Evolutionary conservation across 2,888 invertebrate species (phyloP).

Genomic region (Orthosia incerta): DNA sequence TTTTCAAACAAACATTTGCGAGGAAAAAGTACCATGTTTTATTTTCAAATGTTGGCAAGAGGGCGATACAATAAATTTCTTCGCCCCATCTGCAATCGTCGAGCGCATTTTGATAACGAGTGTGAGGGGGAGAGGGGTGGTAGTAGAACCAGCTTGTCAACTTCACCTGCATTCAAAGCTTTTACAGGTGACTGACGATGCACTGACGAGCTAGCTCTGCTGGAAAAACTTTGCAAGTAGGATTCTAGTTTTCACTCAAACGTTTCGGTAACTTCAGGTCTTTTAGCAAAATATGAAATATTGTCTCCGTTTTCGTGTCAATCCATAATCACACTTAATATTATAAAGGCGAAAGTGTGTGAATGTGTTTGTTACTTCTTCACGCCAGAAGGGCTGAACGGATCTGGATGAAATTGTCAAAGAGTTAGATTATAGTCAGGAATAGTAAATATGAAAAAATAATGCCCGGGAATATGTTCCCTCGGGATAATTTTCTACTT

Average conservation of each 20-base stretch:
- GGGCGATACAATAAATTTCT: conserved; percentile 52
- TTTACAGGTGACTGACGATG: conserved; percentile 49
- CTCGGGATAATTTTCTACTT: too few relatives aligned
- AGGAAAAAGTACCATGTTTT: conserved; percentile 50
- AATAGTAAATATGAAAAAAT: too few relatives aligned
- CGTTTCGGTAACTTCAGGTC: not conserved
- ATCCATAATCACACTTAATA: not conserved
- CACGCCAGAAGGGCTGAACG: too few relatives aligned
- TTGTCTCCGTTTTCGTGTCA: not conserved
- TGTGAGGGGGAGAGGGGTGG: not conserved
- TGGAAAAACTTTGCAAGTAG: conserved; percentile 22
- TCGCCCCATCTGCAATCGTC: conserved; percentile 58
- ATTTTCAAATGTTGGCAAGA: conserved; percentile 57
- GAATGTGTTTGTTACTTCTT: too few relatives aligned
- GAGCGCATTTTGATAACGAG: conserved; percentile 57
- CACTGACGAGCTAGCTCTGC: conserved; percentile 22
- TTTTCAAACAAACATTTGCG: conserved; percentile 44
- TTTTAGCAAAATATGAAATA: not conserved
- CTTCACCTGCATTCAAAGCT: conserved; percentile 50
- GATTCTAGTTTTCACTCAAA: conserved; percentile 16
- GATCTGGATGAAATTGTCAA: too few relatives aligned
- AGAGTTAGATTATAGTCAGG: too few relatives aligned
- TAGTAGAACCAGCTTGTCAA: conserved; percentile 14
- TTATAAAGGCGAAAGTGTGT: too few relatives aligned
- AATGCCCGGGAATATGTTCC: too few relatives aligned